phyloP scores from a whole-genome alignment of 53 echinoderm and acorn worm species.

The Crossaster papposus region DNA sequence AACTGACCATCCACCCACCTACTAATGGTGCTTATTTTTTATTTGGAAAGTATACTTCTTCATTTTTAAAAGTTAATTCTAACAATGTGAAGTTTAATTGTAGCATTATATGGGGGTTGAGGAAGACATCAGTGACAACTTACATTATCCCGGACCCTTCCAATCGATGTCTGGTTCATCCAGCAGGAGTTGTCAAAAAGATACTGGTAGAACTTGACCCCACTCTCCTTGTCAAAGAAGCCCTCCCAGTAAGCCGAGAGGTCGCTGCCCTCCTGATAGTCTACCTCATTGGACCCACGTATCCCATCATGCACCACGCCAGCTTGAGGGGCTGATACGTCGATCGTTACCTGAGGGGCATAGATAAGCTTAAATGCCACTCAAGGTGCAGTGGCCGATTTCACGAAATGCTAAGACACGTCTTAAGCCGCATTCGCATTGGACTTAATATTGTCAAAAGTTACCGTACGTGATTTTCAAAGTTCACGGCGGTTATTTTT shows the following conservation, averaged over 20 bases:
- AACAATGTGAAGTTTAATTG: background rate
- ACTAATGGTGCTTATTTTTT: too few species aligned
- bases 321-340: conserved; percentile 61
- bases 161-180: background rate
- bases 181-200: conserved; percentile 50
- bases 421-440: too few species aligned
- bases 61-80: background rate
- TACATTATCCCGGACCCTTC: background rate
- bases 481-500: too few species aligned
- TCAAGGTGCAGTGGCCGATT: too few species aligned
- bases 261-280: conserved; percentile 46
- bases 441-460: too few species aligned
- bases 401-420: too few species aligned
- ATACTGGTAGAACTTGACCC: conserved; percentile 65
- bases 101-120: too few species aligned
- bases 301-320: conserved; percentile 66
- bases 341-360: conserved; percentile 54
- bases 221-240: conserved; percentile 74
- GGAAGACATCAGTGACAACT: too few species aligned
- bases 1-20: too few species aligned
- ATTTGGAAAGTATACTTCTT: background rate
- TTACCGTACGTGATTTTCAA: too few species aligned
- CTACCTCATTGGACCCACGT: conserved; percentile 51
- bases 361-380: too few species aligned
- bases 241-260: conserved; percentile 65